These are phyloP conservation scores for Coptotermes formosanus DNA, from an alignment of 1,140 invertebrate genomes.

Conservation along the genomic window DNA sequence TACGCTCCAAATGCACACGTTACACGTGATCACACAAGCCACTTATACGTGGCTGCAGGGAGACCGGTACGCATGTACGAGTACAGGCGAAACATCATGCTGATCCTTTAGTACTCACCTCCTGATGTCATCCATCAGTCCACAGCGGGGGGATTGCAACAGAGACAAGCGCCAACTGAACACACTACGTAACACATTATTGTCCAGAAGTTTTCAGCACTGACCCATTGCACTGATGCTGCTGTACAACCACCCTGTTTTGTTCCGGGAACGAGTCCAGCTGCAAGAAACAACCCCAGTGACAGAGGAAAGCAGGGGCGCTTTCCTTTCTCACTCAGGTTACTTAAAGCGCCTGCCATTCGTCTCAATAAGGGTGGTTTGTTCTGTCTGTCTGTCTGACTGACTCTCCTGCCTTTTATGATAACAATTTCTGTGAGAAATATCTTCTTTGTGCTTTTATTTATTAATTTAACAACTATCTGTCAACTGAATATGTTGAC, in stretches of 20 bases:
- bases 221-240: conserved; percentile 16
- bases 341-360: conserved; percentile 1
- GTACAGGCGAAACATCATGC: too few relatives aligned
- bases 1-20: too few relatives aligned
- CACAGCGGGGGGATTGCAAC: conserved; percentile 40
- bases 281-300: conserved; percentile 18
- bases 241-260: conserved; percentile 12
- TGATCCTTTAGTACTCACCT: conserved; percentile 32
- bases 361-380: background rate
- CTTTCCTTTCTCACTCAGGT: conserved; percentile 22
- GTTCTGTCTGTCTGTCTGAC: background rate
- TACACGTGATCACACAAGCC: too few relatives aligned
- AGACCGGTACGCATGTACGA: too few relatives aligned
- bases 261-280: conserved; percentile 13
- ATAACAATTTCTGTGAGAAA: background rate
- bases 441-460: too few relatives aligned
- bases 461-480: too few relatives aligned
- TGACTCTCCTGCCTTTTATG: background rate
- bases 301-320: background rate
- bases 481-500: too few relatives aligned
- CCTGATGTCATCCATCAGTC: conserved; percentile 46
- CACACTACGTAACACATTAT: conserved; percentile 31
- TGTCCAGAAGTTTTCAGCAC: background rate
- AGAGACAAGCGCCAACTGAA: conserved; percentile 39
- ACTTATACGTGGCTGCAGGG: too few relatives aligned